phyloP scores from a whole-genome alignment of 1,140 invertebrate genomes.

The Hetaerina americana region DNA sequence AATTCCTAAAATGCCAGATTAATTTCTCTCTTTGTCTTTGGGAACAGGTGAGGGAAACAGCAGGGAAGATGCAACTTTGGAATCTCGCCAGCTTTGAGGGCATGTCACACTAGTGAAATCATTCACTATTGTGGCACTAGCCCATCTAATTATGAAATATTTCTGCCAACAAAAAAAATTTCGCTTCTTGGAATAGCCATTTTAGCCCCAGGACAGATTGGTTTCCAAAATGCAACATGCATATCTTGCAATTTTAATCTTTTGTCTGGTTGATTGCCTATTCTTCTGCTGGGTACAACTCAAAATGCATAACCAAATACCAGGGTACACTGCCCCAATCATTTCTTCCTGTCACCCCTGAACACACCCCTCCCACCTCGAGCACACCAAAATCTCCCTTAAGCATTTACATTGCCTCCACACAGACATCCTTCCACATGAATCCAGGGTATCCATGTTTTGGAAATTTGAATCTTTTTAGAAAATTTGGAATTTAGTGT shows the following conservation, averaged over 20 bases:
- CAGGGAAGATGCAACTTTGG: conserved; percentile 95
- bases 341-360: too few species aligned
- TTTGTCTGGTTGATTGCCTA: neutral
- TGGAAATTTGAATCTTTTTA: too few species aligned
- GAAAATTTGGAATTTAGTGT: too few species aligned
- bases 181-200: conserved; percentile 75
- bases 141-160: conserved; percentile 92
- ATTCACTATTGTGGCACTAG: conserved; percentile 99
- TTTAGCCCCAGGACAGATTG: conserved; percentile 83
- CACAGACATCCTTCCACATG: too few species aligned
- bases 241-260: neutral
- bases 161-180: conserved; percentile 86
- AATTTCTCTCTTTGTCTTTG: neutral
- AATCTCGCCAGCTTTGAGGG: conserved; percentile 80
- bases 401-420: too few species aligned
- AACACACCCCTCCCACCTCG: too few species aligned
- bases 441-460: too few species aligned
- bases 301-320: too few species aligned
- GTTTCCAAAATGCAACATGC: conserved; percentile 8
- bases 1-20: too few species aligned
- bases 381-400: too few species aligned
- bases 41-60: conserved; percentile 46
- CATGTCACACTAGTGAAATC: conserved; percentile 98
- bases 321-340: too few species aligned
- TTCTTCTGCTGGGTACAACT: too few species aligned